A percentile compares a stretch with the other conserved stretches of the same genome.
Evolutionary conservation across 2,797 vertebrate species (phyloP).

Genomic region (Hybognathus amarus): DNA sequence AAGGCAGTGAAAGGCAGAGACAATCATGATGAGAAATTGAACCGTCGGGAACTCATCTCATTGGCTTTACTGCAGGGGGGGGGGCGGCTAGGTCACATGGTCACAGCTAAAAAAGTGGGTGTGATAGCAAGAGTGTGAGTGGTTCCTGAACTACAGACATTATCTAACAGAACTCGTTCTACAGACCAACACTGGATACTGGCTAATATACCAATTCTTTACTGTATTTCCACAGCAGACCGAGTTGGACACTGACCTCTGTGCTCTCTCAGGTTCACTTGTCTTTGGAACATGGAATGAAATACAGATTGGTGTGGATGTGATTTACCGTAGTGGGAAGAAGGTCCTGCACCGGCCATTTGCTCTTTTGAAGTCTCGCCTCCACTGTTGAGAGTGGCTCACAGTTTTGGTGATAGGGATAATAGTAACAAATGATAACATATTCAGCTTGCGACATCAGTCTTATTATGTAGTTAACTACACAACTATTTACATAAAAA

Average conservation of each 20-base stretch:
- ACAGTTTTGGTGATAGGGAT: background rate
- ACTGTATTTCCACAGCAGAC: constrained; percentile 2
- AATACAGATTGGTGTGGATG: constrained; percentile 56
- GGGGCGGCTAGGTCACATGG: constrained; percentile 7
- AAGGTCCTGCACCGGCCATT: constrained; percentile 10
- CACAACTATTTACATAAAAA: background rate
- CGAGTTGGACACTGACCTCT: constrained; percentile 49
- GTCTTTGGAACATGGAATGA: constrained; percentile 55
- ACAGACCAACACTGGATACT: background rate
- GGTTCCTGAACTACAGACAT: constrained; percentile 38
- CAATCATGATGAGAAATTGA: constrained; percentile 35
- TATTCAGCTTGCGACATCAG: too few relatives aligned
- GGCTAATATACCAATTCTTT: background rate
- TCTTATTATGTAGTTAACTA: background rate
- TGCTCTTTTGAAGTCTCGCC: constrained; percentile 1
- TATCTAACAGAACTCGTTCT: constrained; percentile 1
- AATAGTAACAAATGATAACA: background rate
- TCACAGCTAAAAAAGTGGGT: background rate
- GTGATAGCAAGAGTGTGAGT: constrained; percentile 11
- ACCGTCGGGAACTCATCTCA: constrained; percentile 6
- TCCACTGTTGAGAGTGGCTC: background rate
- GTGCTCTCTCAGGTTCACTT: constrained; percentile 42
- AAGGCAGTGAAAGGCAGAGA: too few relatives aligned
- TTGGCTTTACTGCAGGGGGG: background rate
- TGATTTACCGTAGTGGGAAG: constrained; percentile 61